Evolutionary conservation across 2,888 invertebrate genomes (phyloP).

Genomic region (Eristalis tenax): DNA sequence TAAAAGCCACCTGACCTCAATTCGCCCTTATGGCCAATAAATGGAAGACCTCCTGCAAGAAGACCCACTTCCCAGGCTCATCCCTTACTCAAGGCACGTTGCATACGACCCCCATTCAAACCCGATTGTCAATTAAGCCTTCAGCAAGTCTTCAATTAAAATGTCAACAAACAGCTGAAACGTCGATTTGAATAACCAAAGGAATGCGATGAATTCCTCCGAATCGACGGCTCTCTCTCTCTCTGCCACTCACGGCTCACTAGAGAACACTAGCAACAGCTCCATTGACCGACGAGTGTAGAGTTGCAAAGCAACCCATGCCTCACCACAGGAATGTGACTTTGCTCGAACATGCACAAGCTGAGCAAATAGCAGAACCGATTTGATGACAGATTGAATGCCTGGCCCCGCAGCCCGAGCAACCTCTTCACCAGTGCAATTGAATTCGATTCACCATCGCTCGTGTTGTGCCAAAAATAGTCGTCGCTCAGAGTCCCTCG

Average conservation of each 20-base stretch:
- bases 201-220: background rate
- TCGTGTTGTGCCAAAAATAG: conserved; percentile 23
- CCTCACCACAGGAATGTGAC: conserved; percentile 43
- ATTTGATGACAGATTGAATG: conserved; percentile 59
- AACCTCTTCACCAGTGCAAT: conserved; percentile 25
- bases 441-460: conserved; percentile 10
- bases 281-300: conserved; percentile 21
- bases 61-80: background rate
- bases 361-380: conserved; percentile 30
- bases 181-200: background rate
- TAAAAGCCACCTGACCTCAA: background rate
- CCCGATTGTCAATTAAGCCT: background rate
- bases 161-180: conserved; percentile 20
- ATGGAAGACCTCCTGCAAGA: background rate
- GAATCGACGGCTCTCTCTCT: background rate
- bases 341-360: conserved; percentile 20
- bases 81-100: background rate
- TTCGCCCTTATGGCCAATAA: background rate
- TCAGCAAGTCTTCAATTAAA: background rate
- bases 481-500: background rate
- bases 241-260: background rate
- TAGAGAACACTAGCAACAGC: background rate
- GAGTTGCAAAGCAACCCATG: conserved; percentile 21
- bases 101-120: background rate
- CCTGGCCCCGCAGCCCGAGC: conserved; percentile 30